These are phyloP conservation scores for Colaptes auratus DNA, from an alignment of 2,113 vertebrate species.

Conservation along the genomic window DNA sequence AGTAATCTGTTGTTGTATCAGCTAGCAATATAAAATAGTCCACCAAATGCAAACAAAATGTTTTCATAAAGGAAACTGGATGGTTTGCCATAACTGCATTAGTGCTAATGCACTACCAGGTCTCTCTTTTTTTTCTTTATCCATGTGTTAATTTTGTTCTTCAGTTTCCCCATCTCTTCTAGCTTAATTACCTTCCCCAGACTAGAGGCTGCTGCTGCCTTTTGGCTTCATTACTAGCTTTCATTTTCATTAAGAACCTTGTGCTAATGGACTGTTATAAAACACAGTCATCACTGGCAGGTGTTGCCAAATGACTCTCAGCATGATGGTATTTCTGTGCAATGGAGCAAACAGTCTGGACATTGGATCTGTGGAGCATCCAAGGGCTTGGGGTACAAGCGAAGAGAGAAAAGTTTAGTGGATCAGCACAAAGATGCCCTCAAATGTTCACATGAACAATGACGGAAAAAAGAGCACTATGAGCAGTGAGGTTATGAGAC, in stretches of 20 bases:
- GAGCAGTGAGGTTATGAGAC: background rate
- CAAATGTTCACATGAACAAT: background rate
- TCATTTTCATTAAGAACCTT: slow-evolving; percentile 83
- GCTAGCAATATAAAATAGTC: background rate
- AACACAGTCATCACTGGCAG: slow-evolving; percentile 72
- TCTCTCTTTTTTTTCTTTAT: slow-evolving; percentile 66
- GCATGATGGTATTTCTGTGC: slow-evolving; percentile 71
- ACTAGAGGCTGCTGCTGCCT: slow-evolving; percentile 70
- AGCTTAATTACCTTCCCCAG: slow-evolving; percentile 76
- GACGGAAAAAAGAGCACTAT: background rate
- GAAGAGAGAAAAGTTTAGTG: background rate
- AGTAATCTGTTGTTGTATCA: slow-evolving; percentile 44
- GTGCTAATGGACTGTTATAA: slow-evolving; percentile 78
- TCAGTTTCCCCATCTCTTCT: slow-evolving; percentile 23
- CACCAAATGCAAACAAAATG: slow-evolving; percentile 1
- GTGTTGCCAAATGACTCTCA: slow-evolving; percentile 72
- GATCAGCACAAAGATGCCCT: background rate
- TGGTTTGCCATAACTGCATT: slow-evolving; percentile 53
- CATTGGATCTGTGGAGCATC: slow-evolving; percentile 21
- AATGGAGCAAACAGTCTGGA: slow-evolving; percentile 63
- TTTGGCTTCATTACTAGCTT: slow-evolving; percentile 80
- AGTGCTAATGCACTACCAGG: slow-evolving; percentile 50
- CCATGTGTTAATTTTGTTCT: slow-evolving; percentile 73
- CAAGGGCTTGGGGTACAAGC: background rate
- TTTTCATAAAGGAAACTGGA: slow-evolving; percentile 22